phyloP scores from a whole-genome alignment of 2,888 invertebrate species.

The Scrobipalpa costella region DNA sequence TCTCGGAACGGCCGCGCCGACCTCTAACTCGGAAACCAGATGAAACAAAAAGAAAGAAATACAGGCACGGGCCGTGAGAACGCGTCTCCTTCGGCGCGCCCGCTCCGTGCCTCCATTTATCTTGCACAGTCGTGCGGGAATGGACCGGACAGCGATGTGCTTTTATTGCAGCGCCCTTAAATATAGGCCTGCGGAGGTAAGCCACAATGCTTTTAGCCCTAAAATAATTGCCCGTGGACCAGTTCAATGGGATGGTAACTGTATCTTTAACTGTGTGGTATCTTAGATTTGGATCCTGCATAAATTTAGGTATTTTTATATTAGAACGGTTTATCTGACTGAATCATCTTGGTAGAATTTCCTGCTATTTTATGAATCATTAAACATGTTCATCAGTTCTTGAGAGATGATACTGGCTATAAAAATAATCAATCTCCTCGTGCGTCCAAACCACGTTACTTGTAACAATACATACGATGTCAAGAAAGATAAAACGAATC shows the following conservation, averaged over 20 bases:
- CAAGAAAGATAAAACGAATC: conserved; percentile 21
- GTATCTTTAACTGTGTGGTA: neutral
- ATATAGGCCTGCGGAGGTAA: conserved; percentile 71
- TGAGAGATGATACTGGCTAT: neutral
- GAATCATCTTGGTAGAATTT: neutral
- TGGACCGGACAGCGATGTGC: conserved; percentile 73
- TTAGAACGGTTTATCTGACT: neutral
- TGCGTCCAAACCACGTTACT: neutral
- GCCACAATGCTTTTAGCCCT: conserved; percentile 65
- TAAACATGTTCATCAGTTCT: neutral
- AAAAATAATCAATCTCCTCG: conserved; percentile 2
- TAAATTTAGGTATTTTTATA: neutral
- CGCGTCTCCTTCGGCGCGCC: conserved; percentile 67
- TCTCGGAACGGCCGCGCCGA: conserved; percentile 61
- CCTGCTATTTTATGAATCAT: neutral
- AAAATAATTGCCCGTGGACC: conserved; percentile 62
- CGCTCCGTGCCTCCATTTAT: conserved; percentile 72
- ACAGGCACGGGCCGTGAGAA: conserved; percentile 79
- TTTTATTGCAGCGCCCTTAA: conserved; percentile 79
- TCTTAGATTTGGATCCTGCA: conserved; percentile 19
- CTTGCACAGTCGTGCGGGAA: conserved; percentile 79
- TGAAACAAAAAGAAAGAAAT: conserved; percentile 73
- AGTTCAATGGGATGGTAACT: conserved; percentile 41
- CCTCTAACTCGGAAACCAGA: conserved; percentile 77
- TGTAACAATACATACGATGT: conserved; percentile 18